Evolutionary conservation across 2,888 invertebrate genomes (phyloP).

Genomic region (Callinectes sapidus): DNA sequence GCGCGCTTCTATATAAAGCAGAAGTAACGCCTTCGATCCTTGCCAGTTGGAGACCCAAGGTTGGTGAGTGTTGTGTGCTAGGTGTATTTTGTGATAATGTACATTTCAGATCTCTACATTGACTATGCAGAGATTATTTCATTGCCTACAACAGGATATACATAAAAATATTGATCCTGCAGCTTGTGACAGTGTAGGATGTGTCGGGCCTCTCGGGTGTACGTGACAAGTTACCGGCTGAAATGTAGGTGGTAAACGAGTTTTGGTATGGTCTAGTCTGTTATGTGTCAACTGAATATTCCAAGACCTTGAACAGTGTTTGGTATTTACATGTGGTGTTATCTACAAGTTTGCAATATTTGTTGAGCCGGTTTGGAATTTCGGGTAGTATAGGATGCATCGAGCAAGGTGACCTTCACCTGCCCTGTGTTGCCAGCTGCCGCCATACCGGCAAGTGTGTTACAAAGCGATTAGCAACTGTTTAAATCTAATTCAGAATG

Average conservation of each 20-base stretch:
- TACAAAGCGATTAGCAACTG: neutral
- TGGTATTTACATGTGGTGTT: neutral
- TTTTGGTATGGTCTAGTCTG: neutral
- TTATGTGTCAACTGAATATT: neutral
- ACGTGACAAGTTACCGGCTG: neutral
- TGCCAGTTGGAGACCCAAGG: slow-evolving; percentile 54
- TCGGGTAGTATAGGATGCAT: neutral
- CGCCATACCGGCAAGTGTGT: neutral
- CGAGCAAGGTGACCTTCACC: neutral
- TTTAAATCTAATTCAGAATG: neutral
- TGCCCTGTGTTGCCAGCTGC: neutral
- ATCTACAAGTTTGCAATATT: neutral
- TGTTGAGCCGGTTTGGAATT: neutral
- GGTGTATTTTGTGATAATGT: neutral
- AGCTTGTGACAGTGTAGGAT: neutral
- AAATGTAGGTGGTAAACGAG: neutral
- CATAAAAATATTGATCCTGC: neutral
- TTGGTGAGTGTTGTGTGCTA: neutral
- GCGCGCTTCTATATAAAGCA: slow-evolving; percentile 21
- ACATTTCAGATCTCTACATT: neutral
- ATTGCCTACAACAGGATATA: neutral
- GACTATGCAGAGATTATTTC: neutral
- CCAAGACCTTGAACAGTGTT: neutral
- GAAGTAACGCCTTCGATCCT: neutral
- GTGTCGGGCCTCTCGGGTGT: neutral